These are phyloP conservation scores for Grus americana DNA, from an alignment of 2,113 vertebrate genomes.

Conservation along the genomic window DNA sequence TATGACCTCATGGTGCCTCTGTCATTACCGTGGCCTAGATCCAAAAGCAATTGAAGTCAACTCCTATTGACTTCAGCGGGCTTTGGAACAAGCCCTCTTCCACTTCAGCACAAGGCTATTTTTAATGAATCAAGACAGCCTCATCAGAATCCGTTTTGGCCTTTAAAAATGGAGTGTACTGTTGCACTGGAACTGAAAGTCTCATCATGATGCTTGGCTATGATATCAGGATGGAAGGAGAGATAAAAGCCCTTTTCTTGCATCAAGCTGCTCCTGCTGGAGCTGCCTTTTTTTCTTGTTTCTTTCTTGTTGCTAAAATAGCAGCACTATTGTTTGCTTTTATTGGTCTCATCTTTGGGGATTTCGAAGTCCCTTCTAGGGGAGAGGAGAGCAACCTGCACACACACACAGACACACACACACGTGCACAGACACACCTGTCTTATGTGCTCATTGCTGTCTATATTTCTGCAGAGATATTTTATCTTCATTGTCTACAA, in stretches of 20 bases:
- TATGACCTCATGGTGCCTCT: constrained; percentile 37
- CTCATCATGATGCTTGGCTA: constrained; percentile 36
- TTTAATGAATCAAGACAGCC: constrained; percentile 27
- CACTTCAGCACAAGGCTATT: constrained; percentile 43
- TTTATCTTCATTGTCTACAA: neutral
- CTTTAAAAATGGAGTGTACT: constrained; percentile 10
- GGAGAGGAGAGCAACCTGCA: neutral
- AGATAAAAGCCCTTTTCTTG: constrained; percentile 52
- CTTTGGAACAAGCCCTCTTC: constrained; percentile 28
- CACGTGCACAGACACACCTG: neutral
- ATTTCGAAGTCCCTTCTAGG: neutral
- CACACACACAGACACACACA: rapidly evolving
- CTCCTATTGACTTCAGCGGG: neutral
- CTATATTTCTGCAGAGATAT: neutral
- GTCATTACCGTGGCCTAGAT: neutral
- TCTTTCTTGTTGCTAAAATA: constrained; percentile 18
- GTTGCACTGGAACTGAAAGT: constrained; percentile 33
- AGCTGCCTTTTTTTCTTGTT: constrained; percentile 26
- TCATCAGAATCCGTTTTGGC: neutral
- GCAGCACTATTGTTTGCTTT: neutral
- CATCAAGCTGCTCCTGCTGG: constrained; percentile 24
- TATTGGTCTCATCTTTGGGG: neutral
- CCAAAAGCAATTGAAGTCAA: constrained; percentile 37
- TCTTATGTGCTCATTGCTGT: neutral
- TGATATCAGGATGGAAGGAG: constrained; percentile 31